A percentile compares a stretch with the other conserved stretches of the same genome.
phyloP scores from a whole-genome alignment of 2,797 vertebrate genomes.

The Clarias platycephalus region DNA sequence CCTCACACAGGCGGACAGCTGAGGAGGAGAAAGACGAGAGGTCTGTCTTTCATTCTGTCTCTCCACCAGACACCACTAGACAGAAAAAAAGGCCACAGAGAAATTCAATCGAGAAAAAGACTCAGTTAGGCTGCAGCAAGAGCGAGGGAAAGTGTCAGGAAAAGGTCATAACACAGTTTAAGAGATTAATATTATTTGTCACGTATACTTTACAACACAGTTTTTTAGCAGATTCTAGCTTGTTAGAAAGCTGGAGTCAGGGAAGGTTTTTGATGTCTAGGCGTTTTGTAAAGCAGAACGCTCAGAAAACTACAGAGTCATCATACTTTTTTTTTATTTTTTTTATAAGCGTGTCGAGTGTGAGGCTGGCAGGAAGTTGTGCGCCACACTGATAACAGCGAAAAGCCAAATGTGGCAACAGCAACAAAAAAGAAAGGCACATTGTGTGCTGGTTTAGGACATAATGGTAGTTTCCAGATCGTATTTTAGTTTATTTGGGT shows the following conservation, averaged over 20 bases:
- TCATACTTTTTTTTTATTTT: neutral
- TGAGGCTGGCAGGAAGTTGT: constrained; percentile 47
- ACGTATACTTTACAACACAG: too few species aligned
- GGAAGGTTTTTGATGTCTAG: neutral
- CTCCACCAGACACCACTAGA: constrained; percentile 52
- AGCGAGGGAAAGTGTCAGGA: neutral
- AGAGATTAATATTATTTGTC: too few species aligned
- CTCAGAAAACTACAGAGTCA: constrained; percentile 4
- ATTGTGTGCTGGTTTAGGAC: neutral
- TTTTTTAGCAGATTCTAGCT: too few species aligned
- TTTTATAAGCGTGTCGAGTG: neutral
- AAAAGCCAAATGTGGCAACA: constrained; percentile 21
- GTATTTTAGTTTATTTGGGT: neutral
- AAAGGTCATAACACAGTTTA: neutral
- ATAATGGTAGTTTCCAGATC: neutral
- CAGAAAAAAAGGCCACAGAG: constrained; percentile 42
- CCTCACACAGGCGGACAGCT: constrained; percentile 86
- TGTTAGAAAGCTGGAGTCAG: too few species aligned
- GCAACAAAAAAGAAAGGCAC: neutral
- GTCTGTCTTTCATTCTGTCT: constrained; percentile 84
- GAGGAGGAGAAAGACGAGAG: constrained; percentile 93
- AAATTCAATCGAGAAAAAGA: neutral
- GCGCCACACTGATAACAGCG: constrained; percentile 39
- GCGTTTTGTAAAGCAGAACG: neutral
- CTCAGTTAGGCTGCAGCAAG: neutral